These are phyloP conservation scores for Morelia viridis DNA, from an alignment of 2,797 vertebrate species.

Conservation along the genomic window DNA sequence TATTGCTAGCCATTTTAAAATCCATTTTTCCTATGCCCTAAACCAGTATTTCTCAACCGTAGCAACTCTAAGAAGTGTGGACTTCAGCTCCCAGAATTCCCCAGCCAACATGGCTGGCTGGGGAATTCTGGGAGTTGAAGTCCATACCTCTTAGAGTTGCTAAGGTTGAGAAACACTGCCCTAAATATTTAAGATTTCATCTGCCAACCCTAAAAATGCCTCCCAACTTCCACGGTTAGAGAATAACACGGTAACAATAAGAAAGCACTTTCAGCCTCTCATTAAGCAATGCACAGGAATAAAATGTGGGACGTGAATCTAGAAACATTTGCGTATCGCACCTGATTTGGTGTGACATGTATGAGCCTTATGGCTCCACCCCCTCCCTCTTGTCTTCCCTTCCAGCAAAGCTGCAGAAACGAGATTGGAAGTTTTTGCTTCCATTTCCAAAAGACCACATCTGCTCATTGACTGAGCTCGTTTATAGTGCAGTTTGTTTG, in stretches of 20 bases:
- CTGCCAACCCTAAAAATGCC: not conserved
- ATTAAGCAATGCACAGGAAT: not conserved
- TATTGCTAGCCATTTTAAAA: not conserved
- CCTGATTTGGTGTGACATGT: not conserved
- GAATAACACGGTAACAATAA: not conserved
- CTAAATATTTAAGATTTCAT: not conserved
- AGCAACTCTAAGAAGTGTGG: no score
- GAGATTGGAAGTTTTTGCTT: not conserved
- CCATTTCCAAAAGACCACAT: not conserved
- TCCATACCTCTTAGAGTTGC: no score
- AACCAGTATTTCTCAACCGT: no score
- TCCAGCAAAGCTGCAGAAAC: not conserved
- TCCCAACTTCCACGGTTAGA: not conserved
- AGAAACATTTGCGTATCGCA: not conserved
- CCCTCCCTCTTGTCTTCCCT: not conserved
- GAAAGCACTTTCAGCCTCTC: not conserved
- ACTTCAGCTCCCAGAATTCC: no score
- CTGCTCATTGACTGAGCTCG: not conserved
- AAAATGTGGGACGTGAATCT: not conserved
- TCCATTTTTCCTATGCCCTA: not conserved
- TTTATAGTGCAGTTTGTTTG: not conserved
- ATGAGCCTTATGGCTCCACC: not conserved
- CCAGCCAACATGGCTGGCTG: no score
- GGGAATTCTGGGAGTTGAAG: no score
- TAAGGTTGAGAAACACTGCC: no score